Percentiles rank a stretch among this genome's conserved stretches.
Conservation (phyloP, 1,140 invertebrate genomes). For the Heliothis subflexa region DNA sequence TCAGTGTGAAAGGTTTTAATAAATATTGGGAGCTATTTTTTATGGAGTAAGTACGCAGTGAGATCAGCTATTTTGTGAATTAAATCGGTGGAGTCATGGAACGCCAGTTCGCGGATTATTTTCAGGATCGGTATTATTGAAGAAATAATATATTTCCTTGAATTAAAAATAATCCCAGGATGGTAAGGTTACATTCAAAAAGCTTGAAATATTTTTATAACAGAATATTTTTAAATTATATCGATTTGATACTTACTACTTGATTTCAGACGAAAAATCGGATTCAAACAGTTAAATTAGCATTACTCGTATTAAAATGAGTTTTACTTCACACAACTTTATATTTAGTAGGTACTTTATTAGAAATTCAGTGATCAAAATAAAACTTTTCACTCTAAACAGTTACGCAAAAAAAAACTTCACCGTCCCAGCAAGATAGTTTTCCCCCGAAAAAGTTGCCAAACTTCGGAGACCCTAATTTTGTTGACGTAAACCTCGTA, state of each 20-base stretch:
- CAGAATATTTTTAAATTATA: no score
- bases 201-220: no score
- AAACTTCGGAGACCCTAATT: slow-evolving; percentile 26
- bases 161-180: no score
- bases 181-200: no score
- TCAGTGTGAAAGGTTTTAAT: slow-evolving; percentile 32
- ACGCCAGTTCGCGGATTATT: neutral
- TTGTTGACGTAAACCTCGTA: neutral
- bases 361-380: neutral
- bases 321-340: no score
- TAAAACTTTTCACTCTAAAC: slow-evolving; percentile 6
- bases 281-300: no score
- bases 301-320: no score
- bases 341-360: no score
- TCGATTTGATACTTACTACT: no score
- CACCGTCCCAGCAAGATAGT: neutral
- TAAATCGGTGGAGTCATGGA: no score
- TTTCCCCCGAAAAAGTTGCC: slow-evolving; percentile 3
- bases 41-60: neutral
- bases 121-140: neutral
- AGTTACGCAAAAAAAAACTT: neutral
- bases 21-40: slow-evolving; percentile 20
- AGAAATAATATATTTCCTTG: no score
- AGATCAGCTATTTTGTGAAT: slow-evolving; percentile 8
- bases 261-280: no score